These are phyloP conservation scores for Tragelaphus eurycerus DNA, from an alignment of 2,797 vertebrate species.

Conservation along the genomic window DNA sequence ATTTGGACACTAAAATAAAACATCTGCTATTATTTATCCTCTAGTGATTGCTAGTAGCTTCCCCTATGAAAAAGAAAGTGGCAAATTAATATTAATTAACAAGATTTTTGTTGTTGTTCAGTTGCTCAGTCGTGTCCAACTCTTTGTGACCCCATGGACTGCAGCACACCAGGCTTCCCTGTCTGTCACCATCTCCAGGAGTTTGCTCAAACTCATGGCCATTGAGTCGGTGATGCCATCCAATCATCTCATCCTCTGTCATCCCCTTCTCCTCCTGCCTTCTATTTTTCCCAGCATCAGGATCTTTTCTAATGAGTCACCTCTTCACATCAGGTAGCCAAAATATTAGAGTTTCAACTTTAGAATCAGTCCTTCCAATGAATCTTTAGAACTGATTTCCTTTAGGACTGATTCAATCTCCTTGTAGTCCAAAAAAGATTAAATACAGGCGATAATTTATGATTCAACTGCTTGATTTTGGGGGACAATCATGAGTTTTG, in stretches of 20 bases:
- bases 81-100: not conserved
- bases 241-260: not conserved
- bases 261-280: not conserved
- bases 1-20: not conserved
- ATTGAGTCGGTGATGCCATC: not conserved
- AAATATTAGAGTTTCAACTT: not conserved
- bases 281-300: not conserved
- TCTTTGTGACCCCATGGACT: not conserved
- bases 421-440: not conserved
- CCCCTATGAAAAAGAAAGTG: not conserved
- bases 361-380: not conserved
- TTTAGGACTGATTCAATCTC: not conserved
- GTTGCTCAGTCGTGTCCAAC: accelerated
- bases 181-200: not conserved
- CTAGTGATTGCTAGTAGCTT: not conserved
- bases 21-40: not conserved
- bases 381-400: not conserved
- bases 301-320: not conserved
- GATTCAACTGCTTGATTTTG: not conserved
- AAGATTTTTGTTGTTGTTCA: not conserved
- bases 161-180: not conserved
- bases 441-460: not conserved
- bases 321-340: not conserved
- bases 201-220: not conserved
- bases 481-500: not conserved